phyloP scores from a whole-genome alignment of 2,113 vertebrate genomes.

The Ciconia maguari region DNA sequence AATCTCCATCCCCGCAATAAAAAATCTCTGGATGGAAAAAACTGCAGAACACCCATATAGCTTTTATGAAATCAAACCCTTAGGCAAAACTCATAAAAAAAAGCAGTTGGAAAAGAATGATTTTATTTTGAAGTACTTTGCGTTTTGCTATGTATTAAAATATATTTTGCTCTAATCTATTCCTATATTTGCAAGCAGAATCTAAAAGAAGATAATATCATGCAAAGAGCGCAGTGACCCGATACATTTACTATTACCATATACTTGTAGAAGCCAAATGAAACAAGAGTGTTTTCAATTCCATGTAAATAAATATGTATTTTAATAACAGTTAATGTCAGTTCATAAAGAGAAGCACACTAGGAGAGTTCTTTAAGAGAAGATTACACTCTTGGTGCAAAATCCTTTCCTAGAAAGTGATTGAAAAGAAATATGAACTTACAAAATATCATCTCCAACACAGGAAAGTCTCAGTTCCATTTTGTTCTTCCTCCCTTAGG shows the following conservation, averaged over 20 bases:
- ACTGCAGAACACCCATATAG: neutral
- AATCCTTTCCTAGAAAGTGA: conserved; percentile 38
- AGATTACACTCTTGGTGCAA: neutral
- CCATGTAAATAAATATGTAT: conserved; percentile 44
- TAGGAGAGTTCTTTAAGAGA: neutral
- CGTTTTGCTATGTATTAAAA: neutral
- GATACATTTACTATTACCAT: neutral
- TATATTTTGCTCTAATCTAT: neutral
- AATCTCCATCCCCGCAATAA: neutral
- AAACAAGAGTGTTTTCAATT: conserved; percentile 30
- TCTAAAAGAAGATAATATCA: conserved; percentile 4
- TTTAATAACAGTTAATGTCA: conserved; percentile 50
- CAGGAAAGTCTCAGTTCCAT: neutral
- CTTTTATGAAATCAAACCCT: conserved; percentile 32
- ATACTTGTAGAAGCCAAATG: neutral
- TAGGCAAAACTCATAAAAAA: neutral
- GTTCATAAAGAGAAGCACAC: conserved; percentile 11
- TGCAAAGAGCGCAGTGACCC: neutral
- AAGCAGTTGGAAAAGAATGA: neutral
- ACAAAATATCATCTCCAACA: neutral
- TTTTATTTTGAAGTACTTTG: conserved; percentile 6
- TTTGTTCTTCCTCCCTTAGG: conserved; percentile 15
- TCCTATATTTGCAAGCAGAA: neutral
- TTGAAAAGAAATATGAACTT: conserved; percentile 28
- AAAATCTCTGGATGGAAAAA: neutral